Percentiles rank a stretch among this genome's conserved stretches.
Conservation (phyloP, 2,797 vertebrate species). For the Hoplostethus mediterraneus region DNA sequence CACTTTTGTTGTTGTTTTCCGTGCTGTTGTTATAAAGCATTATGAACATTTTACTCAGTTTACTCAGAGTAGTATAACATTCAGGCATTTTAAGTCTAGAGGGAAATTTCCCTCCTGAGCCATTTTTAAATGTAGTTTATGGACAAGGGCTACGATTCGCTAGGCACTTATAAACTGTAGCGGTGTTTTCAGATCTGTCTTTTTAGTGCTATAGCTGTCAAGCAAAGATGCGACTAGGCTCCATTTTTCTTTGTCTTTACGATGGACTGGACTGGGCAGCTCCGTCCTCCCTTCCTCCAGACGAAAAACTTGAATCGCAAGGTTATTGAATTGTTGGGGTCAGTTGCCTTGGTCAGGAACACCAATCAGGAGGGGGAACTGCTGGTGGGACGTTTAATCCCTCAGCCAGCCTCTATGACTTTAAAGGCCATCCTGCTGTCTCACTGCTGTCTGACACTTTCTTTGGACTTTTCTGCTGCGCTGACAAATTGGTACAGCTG, state of each 20-base stretch:
- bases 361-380: slow-evolving; percentile 1
- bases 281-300: background rate
- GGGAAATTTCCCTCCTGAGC: slow-evolving; percentile 14
- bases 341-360: slow-evolving; percentile 29
- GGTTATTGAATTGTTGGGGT: slow-evolving; percentile 41
- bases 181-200: slow-evolving; percentile 28
- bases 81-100: background rate
- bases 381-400: slow-evolving; percentile 28
- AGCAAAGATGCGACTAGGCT: slow-evolving; percentile 25
- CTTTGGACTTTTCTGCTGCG: slow-evolving; percentile 9
- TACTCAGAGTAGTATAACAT: background rate
- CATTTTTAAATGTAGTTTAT: slow-evolving; percentile 22
- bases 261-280: background rate
- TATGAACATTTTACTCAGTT: background rate
- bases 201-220: slow-evolving; percentile 43
- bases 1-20: no score
- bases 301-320: slow-evolving; percentile 2
- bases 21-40: background rate
- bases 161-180: background rate
- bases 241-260: background rate
- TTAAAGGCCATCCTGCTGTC: slow-evolving; percentile 7
- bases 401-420: background rate
- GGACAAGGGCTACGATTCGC: slow-evolving; percentile 18
- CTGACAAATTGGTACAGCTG: background rate
- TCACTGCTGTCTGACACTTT: slow-evolving; percentile 1